Percentiles rank a stretch among this genome's conserved stretches.
These are phyloP conservation scores for Brachionus rotundiformis DNA, from an alignment of 1,140 invertebrate species.

Conservation along the genomic window DNA sequence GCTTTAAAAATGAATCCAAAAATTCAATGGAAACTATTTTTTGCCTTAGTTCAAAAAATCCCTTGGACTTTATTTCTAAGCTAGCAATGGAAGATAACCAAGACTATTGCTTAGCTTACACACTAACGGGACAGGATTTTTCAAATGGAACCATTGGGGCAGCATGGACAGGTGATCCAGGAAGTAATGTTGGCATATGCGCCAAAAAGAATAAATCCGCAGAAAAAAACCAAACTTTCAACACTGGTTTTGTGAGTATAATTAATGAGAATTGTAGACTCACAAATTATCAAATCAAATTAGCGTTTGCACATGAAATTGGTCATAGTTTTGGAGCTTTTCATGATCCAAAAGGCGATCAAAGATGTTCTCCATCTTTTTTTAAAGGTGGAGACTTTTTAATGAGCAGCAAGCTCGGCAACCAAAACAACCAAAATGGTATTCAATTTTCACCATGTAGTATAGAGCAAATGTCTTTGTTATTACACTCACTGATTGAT, in stretches of 20 bases:
- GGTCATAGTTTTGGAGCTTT: slow-evolving; percentile 97
- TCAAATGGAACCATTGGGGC: slow-evolving; percentile 92
- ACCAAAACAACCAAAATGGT: slow-evolving; percentile 88
- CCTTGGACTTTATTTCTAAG: not conserved
- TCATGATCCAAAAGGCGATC: slow-evolving; percentile 70
- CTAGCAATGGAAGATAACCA: not conserved
- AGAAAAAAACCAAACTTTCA: slow-evolving; percentile 70
- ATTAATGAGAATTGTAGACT: slow-evolving; percentile 97
- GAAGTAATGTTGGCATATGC: slow-evolving; percentile 81
- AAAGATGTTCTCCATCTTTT: not conserved
- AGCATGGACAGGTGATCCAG: slow-evolving; percentile 81
- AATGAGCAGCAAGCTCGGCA: slow-evolving; percentile 93
- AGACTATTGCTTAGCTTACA: slow-evolving; percentile 95
- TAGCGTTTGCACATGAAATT: slow-evolving; percentile 97
- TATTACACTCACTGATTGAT: slow-evolving; percentile 67
- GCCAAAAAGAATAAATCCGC: slow-evolving; percentile 70
- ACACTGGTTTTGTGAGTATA: slow-evolving; percentile 98
- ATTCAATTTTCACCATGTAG: slow-evolving; percentile 85
- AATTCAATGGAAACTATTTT: not conserved
- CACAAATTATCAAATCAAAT: slow-evolving; percentile 92
- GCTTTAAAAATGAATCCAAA: not conserved
- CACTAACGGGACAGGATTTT: slow-evolving; percentile 97
- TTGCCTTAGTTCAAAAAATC: not conserved
- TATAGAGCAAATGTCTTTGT: slow-evolving; percentile 67
- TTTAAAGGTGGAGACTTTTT: slow-evolving; percentile 56